Percentiles rank a stretch among this genome's conserved stretches.
phyloP scores from a whole-genome alignment of 2,888 invertebrate species.

The Arge pagana region DNA sequence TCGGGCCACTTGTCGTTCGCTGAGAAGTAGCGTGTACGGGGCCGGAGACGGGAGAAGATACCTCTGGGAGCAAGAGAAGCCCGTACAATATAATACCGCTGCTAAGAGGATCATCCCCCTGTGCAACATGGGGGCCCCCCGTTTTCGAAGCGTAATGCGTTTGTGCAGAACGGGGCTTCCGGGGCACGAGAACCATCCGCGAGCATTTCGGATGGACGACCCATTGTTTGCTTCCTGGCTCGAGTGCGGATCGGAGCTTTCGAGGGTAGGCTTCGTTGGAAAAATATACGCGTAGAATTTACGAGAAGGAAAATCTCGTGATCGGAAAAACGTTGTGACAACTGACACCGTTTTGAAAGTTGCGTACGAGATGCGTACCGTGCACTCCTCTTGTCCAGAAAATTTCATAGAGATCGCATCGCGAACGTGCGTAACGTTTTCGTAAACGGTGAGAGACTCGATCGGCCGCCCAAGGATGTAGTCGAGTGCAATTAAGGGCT shows the following conservation, averaged over 20 bases:
- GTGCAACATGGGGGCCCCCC: slow-evolving; percentile 13
- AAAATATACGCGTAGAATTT: too few species aligned
- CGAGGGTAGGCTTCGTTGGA: slow-evolving; percentile 41
- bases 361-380: too few species aligned
- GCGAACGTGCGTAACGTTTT: too few species aligned
- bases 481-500: slow-evolving; percentile 42
- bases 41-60: background rate
- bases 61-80: slow-evolving; percentile 3
- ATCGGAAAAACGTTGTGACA: too few species aligned
- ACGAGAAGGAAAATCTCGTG: too few species aligned
- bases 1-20: slow-evolving; percentile 17
- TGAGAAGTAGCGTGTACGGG: background rate
- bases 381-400: too few species aligned
- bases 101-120: slow-evolving; percentile 19
- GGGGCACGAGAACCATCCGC: slow-evolving; percentile 5
- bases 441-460: too few species aligned
- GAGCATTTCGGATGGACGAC: slow-evolving; percentile 39
- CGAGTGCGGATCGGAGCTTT: slow-evolving; percentile 42
- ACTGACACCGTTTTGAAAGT: too few species aligned
- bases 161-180: slow-evolving; percentile 10
- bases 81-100: slow-evolving; percentile 11
- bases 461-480: too few species aligned
- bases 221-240: slow-evolving; percentile 43
- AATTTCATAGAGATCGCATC: too few species aligned
- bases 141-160: slow-evolving; percentile 10